phyloP scores from a whole-genome alignment of 2,797 vertebrate genomes.

The Thalassophryne amazonica region DNA sequence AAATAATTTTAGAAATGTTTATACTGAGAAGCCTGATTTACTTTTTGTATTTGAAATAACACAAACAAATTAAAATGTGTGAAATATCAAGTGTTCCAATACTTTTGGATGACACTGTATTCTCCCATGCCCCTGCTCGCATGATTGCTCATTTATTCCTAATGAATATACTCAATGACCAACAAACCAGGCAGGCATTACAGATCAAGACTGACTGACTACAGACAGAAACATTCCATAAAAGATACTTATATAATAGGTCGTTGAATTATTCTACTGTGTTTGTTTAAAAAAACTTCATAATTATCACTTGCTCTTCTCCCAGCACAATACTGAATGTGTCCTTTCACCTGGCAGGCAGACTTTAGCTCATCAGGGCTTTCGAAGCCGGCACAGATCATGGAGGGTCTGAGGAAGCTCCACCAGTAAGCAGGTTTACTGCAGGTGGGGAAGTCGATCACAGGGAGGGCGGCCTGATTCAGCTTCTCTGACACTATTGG shows the following conservation, averaged over 20 bases:
- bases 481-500: conserved; percentile 58
- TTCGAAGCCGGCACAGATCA: conserved; percentile 76
- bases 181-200: conserved; percentile 19
- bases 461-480: conserved; percentile 72
- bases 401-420: conserved; percentile 67
- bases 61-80: no score
- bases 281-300: neutral
- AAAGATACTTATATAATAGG: conserved; percentile 23
- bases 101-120: no score
- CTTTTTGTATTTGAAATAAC: no score
- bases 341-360: conserved; percentile 71
- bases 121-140: neutral
- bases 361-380: conserved; percentile 77
- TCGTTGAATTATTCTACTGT: neutral
- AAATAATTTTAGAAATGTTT: no score
- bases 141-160: conserved; percentile 13
- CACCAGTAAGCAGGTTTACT: conserved; percentile 75
- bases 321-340: no score
- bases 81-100: no score
- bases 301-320: neutral
- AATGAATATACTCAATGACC: conserved; percentile 31
- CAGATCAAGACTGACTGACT: conserved; percentile 49
- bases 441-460: conserved; percentile 72
- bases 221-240: conserved; percentile 58
- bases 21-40: no score